Evolutionary conservation across 2,113 vertebrate genomes (phyloP).

Genomic region (Centrocercus urophasianus): DNA sequence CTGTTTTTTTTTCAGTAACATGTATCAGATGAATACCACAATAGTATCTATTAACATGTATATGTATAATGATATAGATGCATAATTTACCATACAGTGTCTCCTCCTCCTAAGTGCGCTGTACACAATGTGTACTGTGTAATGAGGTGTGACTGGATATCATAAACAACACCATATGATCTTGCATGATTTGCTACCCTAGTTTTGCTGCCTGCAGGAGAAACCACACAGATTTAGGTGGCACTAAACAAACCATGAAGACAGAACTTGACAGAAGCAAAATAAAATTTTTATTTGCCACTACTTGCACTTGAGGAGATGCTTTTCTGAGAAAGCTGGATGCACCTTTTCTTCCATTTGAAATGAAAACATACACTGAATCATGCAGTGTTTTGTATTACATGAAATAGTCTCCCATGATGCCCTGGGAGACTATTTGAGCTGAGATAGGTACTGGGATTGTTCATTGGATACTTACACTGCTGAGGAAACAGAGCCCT

Average conservation of each 20-base stretch:
- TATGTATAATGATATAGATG: neutral
- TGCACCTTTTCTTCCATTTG: neutral
- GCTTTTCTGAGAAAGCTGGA: conserved; percentile 17
- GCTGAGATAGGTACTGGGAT: neutral
- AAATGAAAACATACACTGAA: neutral
- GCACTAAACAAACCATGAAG: neutral
- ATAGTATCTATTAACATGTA: conserved; percentile 9
- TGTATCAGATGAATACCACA: conserved; percentile 6
- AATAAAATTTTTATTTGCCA: neutral
- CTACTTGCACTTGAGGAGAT: conserved; percentile 6
- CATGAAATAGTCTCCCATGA: neutral
- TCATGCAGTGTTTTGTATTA: conserved; percentile 28
- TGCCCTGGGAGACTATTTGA: conserved; percentile 20
- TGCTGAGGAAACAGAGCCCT: conserved; percentile 5
- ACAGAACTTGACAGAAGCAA: neutral
- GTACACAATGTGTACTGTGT: neutral
- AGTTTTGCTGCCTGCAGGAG: neutral
- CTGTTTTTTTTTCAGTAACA: conserved; percentile 29
- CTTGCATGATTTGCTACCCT: neutral
- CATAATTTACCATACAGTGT: neutral
- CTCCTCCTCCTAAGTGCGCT: neutral
- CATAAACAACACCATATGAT: neutral
- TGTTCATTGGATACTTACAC: neutral
- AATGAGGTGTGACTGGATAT: conserved; percentile 60
- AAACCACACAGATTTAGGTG: neutral